A percentile compares a stretch with the other conserved stretches of the same genome.
These are phyloP conservation scores for Cenopis cana DNA, from an alignment of 2,888 invertebrate species.

Conservation along the genomic window DNA sequence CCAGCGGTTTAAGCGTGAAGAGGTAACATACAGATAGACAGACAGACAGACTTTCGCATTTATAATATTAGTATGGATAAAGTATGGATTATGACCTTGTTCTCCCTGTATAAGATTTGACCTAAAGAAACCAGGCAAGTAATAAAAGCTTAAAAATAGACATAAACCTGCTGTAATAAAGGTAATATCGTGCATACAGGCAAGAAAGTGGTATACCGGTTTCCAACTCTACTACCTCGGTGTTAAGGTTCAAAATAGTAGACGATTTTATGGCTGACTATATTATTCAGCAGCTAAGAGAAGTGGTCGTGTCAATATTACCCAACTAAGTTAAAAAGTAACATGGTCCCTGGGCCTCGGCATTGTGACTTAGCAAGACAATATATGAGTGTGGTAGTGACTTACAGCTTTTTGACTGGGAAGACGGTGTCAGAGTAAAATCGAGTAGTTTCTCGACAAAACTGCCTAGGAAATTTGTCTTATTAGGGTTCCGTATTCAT, in stretches of 20 bases:
- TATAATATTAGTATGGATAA: too few relatives aligned
- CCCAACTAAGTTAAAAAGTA: background rate
- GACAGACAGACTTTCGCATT: too few relatives aligned
- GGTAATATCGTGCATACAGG: background rate
- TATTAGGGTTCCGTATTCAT: too few relatives aligned
- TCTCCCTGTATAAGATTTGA: background rate
- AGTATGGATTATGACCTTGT: too few relatives aligned
- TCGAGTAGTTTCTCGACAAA: background rate
- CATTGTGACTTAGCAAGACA: background rate
- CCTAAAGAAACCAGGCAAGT: background rate
- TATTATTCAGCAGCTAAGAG: slow-evolving; percentile 1
- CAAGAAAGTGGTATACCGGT: too few relatives aligned
- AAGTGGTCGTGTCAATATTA: background rate
- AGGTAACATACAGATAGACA: too few relatives aligned
- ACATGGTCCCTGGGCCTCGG: background rate
- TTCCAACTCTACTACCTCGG: too few relatives aligned
- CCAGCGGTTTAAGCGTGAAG: too few relatives aligned
- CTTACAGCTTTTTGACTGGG: background rate
- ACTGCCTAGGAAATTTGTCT: background rate
- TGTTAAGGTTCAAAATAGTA: too few relatives aligned
- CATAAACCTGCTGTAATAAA: slow-evolving; percentile 15
- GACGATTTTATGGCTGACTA: background rate
- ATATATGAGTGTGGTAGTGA: background rate
- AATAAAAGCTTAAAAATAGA: slow-evolving; percentile 9
- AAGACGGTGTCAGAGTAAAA: background rate